A percentile compares a stretch with the other conserved stretches of the same genome.
These are phyloP conservation scores for Tetragnatha versicolor DNA, from an alignment of 1,140 invertebrate genomes.

Conservation along the genomic window DNA sequence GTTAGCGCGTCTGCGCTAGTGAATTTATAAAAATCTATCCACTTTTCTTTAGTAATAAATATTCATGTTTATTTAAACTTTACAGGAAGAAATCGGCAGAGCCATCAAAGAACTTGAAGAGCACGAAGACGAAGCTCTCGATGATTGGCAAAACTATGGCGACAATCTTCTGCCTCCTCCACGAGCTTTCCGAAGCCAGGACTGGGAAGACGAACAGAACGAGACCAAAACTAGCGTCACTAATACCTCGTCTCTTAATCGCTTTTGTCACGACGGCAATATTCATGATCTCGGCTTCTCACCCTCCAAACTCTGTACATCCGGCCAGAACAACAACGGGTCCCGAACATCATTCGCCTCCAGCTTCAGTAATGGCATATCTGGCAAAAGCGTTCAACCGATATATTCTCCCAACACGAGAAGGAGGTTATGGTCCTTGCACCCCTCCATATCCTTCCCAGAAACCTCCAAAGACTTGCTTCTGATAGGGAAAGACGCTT, in stretches of 20 bases:
- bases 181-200: constrained; percentile 5
- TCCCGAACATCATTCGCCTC: constrained; percentile 17
- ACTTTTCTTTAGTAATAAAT: too few species aligned
- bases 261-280: constrained; percentile 45
- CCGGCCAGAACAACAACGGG: background rate
- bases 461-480: constrained; percentile 46
- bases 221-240: background rate
- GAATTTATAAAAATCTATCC: too few species aligned
- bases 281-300: constrained; percentile 1
- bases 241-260: background rate
- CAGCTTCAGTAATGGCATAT: constrained; percentile 1
- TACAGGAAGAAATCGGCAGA: constrained; percentile 43
- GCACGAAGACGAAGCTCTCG: background rate
- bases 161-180: constrained; percentile 37
- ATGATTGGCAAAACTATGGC: background rate
- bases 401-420: constrained; percentile 33
- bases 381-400: background rate
- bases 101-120: constrained; percentile 43
- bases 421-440: constrained; percentile 31
- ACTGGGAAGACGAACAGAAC: background rate
- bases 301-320: background rate
- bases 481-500: constrained; percentile 18
- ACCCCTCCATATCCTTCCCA: constrained; percentile 47
- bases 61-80: too few species aligned
- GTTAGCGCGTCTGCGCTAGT: too few species aligned